Base-by-base conservation (phyloP, 2,888 invertebrate species). In the Ichneumoninae sp. region DNA sequence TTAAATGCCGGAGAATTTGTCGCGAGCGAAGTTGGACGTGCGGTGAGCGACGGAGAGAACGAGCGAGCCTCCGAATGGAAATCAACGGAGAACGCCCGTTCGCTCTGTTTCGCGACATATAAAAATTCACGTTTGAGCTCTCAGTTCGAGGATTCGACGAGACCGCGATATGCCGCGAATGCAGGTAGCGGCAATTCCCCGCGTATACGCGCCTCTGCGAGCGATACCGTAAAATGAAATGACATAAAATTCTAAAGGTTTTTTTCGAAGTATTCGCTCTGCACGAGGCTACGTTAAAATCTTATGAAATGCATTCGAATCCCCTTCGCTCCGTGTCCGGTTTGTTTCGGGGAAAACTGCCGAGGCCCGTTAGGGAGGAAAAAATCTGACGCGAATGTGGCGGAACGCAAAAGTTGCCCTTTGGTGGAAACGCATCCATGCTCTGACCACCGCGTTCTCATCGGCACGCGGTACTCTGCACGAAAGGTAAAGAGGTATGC, bases 1-100 rank as follows among this genome's bases (percentile, higher is more conserved):
- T 81, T 74, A 81, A 81, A 75, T 70, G 72, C 65, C 69, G 36
- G 79, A 72, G 71, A 79, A 79, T 71, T 79, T 79, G 79, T 72
- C 79, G 70, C 40, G 16, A 47, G 74, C 8, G n/a, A 44, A 71
- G 79, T 71, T 71, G 75, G 70, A 50, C 54, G 70, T 74, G 62
- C 68, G 60, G 68, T 70, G 22, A 30, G 69, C 71, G 26, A 47
- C 44, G 26, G 71, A 62, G 26, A 69, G 40, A 33, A 65, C 10
- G 30, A 19, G 44, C 36, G n/a, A 22, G 36, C 36, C 60, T 40
- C n/a, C 30, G 52, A 79, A 81, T 78, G 75, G 78, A 81, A 74
- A 81, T 68, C 66, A 70, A 70, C 26, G 62, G 19, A 76, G 47
- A 57, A 50, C 47, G n/a, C 26, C 44, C n/a, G 54, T 60, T 16